These are phyloP conservation scores for Hyperoplus lanceolatus DNA, from an alignment of 2,797 vertebrate species.

Conservation along the genomic window DNA sequence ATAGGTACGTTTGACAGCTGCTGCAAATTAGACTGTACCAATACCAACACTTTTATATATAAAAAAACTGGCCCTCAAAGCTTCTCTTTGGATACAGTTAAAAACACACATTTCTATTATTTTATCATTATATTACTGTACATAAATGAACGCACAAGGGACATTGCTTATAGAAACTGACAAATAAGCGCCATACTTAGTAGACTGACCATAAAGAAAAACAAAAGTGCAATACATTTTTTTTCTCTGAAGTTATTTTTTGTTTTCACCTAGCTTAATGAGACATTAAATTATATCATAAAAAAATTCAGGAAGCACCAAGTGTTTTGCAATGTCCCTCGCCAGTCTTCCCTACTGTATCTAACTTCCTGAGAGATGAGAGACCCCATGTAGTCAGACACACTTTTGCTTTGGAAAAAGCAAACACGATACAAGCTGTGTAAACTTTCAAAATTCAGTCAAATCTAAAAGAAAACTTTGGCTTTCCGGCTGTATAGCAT, in stretches of 20 bases:
- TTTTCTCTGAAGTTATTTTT: constrained; percentile 15
- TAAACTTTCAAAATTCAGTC: constrained; percentile 38
- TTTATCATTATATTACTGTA: constrained; percentile 62
- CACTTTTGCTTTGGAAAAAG: constrained; percentile 31
- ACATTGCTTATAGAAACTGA: constrained; percentile 51
- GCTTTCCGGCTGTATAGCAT: constrained; percentile 27
- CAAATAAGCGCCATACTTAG: constrained; percentile 46
- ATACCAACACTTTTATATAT: constrained; percentile 76
- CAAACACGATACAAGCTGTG: constrained; percentile 35
- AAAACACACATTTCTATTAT: constrained; percentile 69
- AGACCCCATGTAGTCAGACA: constrained; percentile 34
- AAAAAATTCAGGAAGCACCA: constrained; percentile 46
- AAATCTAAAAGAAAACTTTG: constrained; percentile 24
- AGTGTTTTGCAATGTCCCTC: constrained; percentile 39
- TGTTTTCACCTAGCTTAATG: constrained; percentile 32
- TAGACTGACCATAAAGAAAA: constrained; percentile 30
- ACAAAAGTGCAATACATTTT: constrained; percentile 8
- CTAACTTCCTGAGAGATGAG: constrained; percentile 65
- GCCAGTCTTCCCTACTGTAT: constrained; percentile 27
- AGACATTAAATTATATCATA: constrained; percentile 45
- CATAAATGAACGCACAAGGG: constrained; percentile 72
- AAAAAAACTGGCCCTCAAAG: constrained; percentile 76
- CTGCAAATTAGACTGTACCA: constrained; percentile 80
- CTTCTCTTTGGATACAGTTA: constrained; percentile 79
- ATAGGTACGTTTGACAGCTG: constrained; percentile 78